Base-by-base conservation (phyloP, 1,140 invertebrate genomes). In the Drepana arcuata region DNA sequence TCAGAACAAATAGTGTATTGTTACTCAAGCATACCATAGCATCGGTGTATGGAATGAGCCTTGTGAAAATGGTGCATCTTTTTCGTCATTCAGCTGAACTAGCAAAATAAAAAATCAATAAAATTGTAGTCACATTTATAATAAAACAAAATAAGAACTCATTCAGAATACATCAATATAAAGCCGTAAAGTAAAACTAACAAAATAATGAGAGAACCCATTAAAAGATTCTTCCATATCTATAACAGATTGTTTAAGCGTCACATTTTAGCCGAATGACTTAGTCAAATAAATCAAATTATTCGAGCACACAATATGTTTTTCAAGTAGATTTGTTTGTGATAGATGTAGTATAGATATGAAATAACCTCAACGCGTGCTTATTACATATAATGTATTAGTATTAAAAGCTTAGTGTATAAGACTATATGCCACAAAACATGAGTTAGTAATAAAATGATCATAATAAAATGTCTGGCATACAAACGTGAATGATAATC, bases 11-110 rank as follows among this genome's bases (percentile, higher is more conserved):
- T n/a, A n/a, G n/a, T n/a, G n/a, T n/a, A n/a, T n/a, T n/a, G n/a
- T n/a, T n/a, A n/a, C n/a, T n/a, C n/a, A n/a, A n/a, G n/a, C n/a
- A n/a, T n/a, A n/a, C n/a, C n/a, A n/a, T n/a, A n/a, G n/a, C n/a
- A n/a, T n/a, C n/a, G n/a, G n/a, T n/a, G n/a, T n/a, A n/a, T n/a
- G n/a, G n/a, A n/a, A n/a, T n/a, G n/a, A n/a, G n/a, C n/a, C n/a
- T n/a, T n/a, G n/a, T n/a, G n/a, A n/a, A n/a, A n/a, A 41, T 42
- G 45, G 51, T 54, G 51, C 51, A 41, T 45, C 37, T 36, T 40
- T 41, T 44, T 48, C 37, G 21, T 48, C 32, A 48, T 23, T 39
- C 36, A 47, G 35, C 36, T 34, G 34, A 26, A 44, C 27, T 47
- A 41, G 36, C 25, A 28, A 43, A 48, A 55, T 41, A 41, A 53